A percentile compares a stretch with the other conserved stretches of the same genome.
These are phyloP conservation scores for Cryptoprocta ferox DNA, from an alignment of 2,797 vertebrate species.

Conservation along the genomic window DNA sequence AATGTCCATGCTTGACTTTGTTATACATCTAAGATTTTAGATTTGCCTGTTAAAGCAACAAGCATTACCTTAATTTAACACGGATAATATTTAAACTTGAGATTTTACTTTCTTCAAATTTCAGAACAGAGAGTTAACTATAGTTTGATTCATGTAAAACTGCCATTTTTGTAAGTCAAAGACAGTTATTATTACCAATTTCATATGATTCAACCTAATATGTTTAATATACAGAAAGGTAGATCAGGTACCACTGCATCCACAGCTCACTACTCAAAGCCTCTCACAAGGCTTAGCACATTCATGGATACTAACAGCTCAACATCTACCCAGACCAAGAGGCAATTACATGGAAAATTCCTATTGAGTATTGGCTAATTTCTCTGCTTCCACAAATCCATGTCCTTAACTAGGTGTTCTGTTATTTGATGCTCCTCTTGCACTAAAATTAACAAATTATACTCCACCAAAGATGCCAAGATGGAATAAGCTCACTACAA, in stretches of 20 bases:
- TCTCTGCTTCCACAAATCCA: background rate
- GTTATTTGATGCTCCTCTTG: background rate
- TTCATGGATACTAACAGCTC: background rate
- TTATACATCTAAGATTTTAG: background rate
- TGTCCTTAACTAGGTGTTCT: background rate
- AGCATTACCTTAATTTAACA: background rate
- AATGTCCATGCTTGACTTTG: background rate
- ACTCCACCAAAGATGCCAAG: background rate
- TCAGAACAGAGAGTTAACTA: slow-evolving; percentile 20
- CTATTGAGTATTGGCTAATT: background rate
- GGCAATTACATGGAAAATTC: background rate
- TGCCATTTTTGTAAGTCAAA: too few species aligned
- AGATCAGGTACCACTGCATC: background rate
- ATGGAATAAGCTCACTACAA: background rate
- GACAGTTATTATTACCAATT: background rate
- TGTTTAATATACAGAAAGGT: background rate
- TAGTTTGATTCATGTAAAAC: background rate
- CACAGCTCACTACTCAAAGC: background rate
- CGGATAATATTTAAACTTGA: slow-evolving; percentile 19
- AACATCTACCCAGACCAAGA: background rate
- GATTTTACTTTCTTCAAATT: background rate
- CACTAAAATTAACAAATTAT: slow-evolving; percentile 44
- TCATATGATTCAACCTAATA: background rate
- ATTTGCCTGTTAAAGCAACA: background rate
- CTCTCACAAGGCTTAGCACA: background rate